Evolutionary conservation across 2,797 vertebrate genomes (phyloP), one percentile per base, ranked within the genome.

Genomic region (Trematomus bernacchii): DNA sequence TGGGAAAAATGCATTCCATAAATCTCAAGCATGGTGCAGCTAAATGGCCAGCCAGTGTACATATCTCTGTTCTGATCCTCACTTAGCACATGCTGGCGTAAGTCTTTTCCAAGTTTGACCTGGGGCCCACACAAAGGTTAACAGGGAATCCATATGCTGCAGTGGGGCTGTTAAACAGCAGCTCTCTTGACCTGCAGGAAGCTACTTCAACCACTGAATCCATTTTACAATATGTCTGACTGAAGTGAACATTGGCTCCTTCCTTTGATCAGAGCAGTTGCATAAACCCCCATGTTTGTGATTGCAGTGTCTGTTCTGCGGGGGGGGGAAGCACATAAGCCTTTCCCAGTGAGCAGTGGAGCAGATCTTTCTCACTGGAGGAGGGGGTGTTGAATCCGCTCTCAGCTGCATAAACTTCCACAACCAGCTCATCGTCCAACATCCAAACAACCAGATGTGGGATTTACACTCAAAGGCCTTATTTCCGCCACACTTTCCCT

Each of bases 401-500:
- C 87, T 92, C 92, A 93, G 92, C 93, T 93, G 91, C 88, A 50
- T 87, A 92, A 93, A 94, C 92, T 85, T 91, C 84, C 90, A 92
- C 77, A 84, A 81, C 88, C 76, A 64, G 87, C 60, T 81, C 57
- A 66, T 79, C 72, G 47, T 86, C 88, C 85, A 82, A 82, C 83
- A 85, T 84, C 88, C 77, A 89, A 85, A 89, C 87, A 90, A 76
- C 77, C 91, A 92, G 89, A 91, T 91, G 90, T 90, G 77, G 72
- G 77, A 87, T 88, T 87, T 37, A 77, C 73, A 60, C 73, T 80
- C 76, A 60, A 83, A 81, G 70, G 16, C 62, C 47, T 57, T 76
- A 62, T 78, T 89, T 79, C 60, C 77, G 37, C 57, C 52, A 64
- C 13, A 65, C 62, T 85, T 84, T 53, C 57, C 51, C 51, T 76